Percentiles rank a stretch among this genome's conserved stretches.
Evolutionary conservation across 2,888 invertebrate genomes (phyloP).

Genomic region (Cryptus viduatorius): DNA sequence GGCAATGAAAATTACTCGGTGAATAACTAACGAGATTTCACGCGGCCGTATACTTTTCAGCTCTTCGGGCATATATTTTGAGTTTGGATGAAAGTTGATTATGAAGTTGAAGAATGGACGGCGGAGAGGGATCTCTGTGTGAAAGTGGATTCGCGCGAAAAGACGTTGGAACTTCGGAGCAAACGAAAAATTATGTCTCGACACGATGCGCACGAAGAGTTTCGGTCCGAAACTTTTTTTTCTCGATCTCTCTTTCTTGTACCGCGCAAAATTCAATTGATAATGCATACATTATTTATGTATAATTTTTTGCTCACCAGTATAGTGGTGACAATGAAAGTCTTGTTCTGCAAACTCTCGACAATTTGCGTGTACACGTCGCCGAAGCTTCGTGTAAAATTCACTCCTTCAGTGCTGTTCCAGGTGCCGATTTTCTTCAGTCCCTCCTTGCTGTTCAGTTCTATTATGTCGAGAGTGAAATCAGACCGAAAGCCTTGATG

Average conservation of each 20-base stretch:
- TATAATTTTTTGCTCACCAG: conserved; percentile 88
- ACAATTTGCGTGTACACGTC: conserved; percentile 95
- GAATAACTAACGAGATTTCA: conserved; percentile 59
- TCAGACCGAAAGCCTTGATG: conserved; percentile 97
- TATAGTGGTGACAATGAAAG: conserved; percentile 95
- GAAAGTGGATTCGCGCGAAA: conserved; percentile 13
- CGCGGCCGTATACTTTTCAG: conserved; percentile 32
- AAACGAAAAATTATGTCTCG: conserved; percentile 38
- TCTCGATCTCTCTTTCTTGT: background rate
- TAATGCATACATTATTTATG: background rate
- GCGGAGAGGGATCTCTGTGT: background rate
- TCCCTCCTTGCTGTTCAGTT: conserved; percentile 92
- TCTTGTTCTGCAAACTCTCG: conserved; percentile 96
- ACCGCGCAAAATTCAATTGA: conserved; percentile 4
- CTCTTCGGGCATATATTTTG: conserved; percentile 39
- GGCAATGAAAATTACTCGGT: conserved; percentile 48
- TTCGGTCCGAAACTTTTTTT: conserved; percentile 2
- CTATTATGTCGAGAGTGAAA: conserved; percentile 96
- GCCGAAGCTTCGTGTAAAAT: conserved; percentile 94
- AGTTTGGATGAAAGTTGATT: conserved; percentile 54
- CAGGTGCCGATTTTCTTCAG: conserved; percentile 94
- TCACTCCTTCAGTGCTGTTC: conserved; percentile 95
- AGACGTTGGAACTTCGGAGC: background rate
- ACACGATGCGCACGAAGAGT: conserved; percentile 9
- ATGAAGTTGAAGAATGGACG: conserved; percentile 52